Evolutionary conservation across 1,140 invertebrate genomes (phyloP).

Genomic region (Drosophila miranda): DNA sequence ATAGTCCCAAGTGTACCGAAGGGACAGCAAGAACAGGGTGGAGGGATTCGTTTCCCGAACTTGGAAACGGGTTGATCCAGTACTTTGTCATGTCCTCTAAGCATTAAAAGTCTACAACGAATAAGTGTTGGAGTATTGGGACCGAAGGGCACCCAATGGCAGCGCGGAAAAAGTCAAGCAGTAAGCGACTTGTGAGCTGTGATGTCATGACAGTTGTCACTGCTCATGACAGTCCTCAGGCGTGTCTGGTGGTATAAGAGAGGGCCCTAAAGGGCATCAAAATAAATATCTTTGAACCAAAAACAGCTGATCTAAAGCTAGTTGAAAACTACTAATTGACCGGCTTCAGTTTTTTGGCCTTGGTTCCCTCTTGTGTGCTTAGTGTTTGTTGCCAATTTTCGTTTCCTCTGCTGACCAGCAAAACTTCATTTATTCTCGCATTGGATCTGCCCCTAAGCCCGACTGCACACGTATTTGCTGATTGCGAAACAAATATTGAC

Average conservation of each 20-base stretch:
- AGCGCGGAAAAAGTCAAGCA: conserved; percentile 63
- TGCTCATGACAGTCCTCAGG: conserved; percentile 10
- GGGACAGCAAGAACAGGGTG: too few species aligned
- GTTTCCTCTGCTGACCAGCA: conserved; percentile 8
- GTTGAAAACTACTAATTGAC: conserved; percentile 42
- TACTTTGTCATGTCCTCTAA: too few species aligned
- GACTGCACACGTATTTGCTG: conserved; percentile 67
- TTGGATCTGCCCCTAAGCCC: conserved; percentile 8
- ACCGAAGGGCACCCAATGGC: neutral
- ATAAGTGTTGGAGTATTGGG: neutral
- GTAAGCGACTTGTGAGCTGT: conserved; percentile 60
- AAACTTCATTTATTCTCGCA: conserved; percentile 29
- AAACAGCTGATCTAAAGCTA: conserved; percentile 3
- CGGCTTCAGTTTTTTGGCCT: neutral
- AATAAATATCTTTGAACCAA: too few species aligned
- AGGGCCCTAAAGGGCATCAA: too few species aligned
- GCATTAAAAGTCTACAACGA: too few species aligned
- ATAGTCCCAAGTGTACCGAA: too few species aligned
- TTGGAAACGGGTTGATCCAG: too few species aligned
- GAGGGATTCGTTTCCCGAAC: too few species aligned
- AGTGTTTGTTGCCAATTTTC: conserved; percentile 26
- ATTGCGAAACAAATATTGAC: conserved; percentile 78
- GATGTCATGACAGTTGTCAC: conserved; percentile 22
- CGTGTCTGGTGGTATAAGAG: too few species aligned
- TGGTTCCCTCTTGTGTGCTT: neutral